Evolutionary conservation across 2,113 vertebrate species (phyloP).

Genomic region (Lagopus muta): DNA sequence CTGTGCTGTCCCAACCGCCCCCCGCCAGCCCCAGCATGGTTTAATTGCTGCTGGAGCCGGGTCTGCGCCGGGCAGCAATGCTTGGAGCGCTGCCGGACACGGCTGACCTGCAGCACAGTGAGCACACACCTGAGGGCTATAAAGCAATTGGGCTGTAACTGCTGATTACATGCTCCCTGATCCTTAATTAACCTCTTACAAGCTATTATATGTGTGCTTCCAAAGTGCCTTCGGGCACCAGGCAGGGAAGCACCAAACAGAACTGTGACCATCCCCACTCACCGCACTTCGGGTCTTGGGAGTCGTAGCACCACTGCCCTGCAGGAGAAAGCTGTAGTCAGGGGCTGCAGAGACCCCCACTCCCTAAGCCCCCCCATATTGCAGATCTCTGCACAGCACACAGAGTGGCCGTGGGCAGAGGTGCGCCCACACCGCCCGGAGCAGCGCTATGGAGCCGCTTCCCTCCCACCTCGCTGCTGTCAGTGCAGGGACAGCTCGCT

Average conservation of each 20-base stretch:
- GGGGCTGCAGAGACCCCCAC: background rate
- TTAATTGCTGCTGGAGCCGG: accelerated
- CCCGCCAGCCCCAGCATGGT: background rate
- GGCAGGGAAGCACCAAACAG: background rate
- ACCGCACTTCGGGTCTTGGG: conserved; percentile 67
- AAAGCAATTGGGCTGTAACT: conserved; percentile 42
- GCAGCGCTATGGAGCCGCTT: background rate
- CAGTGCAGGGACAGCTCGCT: accelerated
- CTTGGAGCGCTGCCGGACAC: background rate
- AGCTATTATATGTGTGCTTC: conserved; percentile 52
- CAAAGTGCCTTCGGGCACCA: background rate
- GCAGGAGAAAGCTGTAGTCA: background rate
- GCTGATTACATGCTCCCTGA: conserved; percentile 54
- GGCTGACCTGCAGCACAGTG: background rate
- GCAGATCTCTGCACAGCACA: background rate
- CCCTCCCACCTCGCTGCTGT: background rate
- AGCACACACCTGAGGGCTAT: background rate
- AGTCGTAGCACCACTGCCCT: conserved; percentile 74
- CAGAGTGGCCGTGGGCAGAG: background rate
- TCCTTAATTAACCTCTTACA: conserved; percentile 70
- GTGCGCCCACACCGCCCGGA: background rate
- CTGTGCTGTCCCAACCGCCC: background rate
- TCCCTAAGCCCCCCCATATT: background rate
- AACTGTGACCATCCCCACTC: conserved; percentile 19
- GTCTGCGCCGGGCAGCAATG: background rate